Conservation (phyloP, 2,888 invertebrate genomes). For the Rotaria socialis region DNA sequence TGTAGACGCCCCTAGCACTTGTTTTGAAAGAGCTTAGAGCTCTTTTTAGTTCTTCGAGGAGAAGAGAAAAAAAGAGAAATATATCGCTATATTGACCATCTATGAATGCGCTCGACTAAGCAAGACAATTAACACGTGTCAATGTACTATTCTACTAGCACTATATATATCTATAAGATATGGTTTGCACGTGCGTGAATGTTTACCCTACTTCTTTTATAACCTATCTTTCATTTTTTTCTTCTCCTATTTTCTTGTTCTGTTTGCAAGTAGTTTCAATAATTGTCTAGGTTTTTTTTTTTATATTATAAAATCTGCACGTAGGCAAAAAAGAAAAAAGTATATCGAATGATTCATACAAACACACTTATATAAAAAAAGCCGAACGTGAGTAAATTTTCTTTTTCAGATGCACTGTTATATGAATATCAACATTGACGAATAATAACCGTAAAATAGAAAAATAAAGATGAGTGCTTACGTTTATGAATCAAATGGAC, state of each 20-base stretch:
- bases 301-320: neutral
- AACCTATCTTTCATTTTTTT: neutral
- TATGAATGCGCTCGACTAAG: neutral
- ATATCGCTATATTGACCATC: neutral
- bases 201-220: neutral
- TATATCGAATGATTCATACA: neutral
- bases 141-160: neutral
- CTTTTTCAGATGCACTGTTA: neutral
- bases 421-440: neutral
- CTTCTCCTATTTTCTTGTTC: neutral
- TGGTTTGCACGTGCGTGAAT: neutral
- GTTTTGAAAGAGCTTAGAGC: neutral
- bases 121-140: constrained; percentile 4
- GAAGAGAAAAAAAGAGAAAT: neutral
- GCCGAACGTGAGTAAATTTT: neutral
- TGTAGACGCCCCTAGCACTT: neutral
- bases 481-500: neutral
- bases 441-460: neutral
- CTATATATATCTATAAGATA: neutral
- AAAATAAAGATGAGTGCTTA: neutral
- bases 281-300: neutral
- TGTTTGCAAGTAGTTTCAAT: neutral
- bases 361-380: neutral
- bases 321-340: neutral
- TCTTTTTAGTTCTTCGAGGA: neutral